Evolutionary conservation across 1,140 invertebrate species (phyloP), one percentile per base, ranked within the genome.

Genomic region (Drosophila murphyi): DNA sequence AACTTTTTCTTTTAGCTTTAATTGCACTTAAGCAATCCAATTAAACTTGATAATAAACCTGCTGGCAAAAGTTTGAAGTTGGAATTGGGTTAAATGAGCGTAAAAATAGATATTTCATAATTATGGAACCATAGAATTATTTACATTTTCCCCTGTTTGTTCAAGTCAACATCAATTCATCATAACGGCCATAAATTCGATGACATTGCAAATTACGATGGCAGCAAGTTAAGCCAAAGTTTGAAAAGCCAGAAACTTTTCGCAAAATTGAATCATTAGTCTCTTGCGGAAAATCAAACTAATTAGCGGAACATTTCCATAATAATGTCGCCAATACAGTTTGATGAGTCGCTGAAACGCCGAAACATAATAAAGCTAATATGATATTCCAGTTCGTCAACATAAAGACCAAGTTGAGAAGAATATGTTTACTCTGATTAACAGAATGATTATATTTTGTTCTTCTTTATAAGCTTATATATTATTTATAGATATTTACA

Each of bases 351-450:
- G 37, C 0, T 5, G 32, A 28, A 48, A 8, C 41, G 41, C 41
- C 37, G 37, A 39, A 3, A 39, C 5, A 34, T 3, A 34, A 34
- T 5, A 34, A 20, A 20, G 20, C 20, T 20, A 20, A 20, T 20
- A 71, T 76, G 76, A 82, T 80, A 73, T 80, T 85, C 80, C 70
- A 85, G 41, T 76, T 83, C 78, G 35, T 43, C 45, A 54, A 32
- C 74, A 80, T 85, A 71, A 86, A 69, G 69, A 64, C 37, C 65
- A 85, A 83, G 80, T 80, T 85, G 73, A 54, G 73, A 80, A 80
- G 69, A 79, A 20, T 20, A 20, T 20, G 20, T 20, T n/a, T n/a
- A n/a, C n/a, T n/a, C n/a, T n/a, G 51, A 31, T 32, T 29, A 31
- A 31, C 8, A 5, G 45, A 12, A 28, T 32, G 31, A 32, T 54